Conservation (phyloP, 1,140 invertebrate genomes). For the Calosoma granatense region DNA sequence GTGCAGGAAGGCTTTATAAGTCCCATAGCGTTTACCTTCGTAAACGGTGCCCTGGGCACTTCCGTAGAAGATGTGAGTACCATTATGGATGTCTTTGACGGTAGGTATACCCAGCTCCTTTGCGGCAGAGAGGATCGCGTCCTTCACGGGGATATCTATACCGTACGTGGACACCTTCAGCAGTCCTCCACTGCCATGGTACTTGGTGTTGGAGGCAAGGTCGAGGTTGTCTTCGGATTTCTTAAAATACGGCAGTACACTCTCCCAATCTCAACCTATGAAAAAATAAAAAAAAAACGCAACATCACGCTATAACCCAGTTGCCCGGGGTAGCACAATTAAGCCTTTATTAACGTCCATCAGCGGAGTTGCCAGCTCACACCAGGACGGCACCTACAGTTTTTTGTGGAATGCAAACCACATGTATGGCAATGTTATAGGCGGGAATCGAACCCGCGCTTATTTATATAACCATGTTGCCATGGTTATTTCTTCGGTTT, state of each 20-base stretch:
- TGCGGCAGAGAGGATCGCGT: slow-evolving; percentile 41
- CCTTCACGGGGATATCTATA: slow-evolving; percentile 23
- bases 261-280: no score
- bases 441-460: no score
- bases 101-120: slow-evolving; percentile 37
- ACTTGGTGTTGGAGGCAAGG: slow-evolving; percentile 28
- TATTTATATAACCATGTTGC: no score
- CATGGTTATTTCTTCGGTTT: no score
- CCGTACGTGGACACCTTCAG: slow-evolving; percentile 21
- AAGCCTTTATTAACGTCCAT: no score
- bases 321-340: no score
- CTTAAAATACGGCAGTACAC: slow-evolving; percentile 48
- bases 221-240: slow-evolving; percentile 28
- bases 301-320: no score
- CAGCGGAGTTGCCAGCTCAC: no score
- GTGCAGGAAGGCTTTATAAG: slow-evolving; percentile 43
- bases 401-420: no score
- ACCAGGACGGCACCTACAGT: no score
- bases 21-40: slow-evolving; percentile 39
- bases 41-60: slow-evolving; percentile 28
- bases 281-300: no score
- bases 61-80: slow-evolving; percentile 35
- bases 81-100: slow-evolving; percentile 42
- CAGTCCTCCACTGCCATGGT: slow-evolving; percentile 26
- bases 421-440: no score